Evolutionary conservation across 2,888 invertebrate genomes (phyloP).

Genomic region (Pediacus dermestoides): DNA sequence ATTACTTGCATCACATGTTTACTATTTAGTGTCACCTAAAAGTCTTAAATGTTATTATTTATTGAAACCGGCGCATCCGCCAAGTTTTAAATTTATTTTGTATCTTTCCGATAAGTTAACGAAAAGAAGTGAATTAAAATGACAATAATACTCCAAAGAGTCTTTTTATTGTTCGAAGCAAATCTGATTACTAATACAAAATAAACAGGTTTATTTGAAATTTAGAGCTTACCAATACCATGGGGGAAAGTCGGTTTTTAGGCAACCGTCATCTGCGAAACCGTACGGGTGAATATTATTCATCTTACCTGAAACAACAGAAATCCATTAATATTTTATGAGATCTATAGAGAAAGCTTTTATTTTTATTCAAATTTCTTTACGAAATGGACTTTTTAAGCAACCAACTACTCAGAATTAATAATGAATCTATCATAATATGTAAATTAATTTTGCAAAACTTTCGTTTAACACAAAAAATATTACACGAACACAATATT

Average conservation of each 20-base stretch:
- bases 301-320: conserved; percentile 37
- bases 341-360: conserved; percentile 28
- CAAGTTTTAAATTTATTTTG: too few species aligned
- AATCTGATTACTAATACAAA: conserved; percentile 6
- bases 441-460: conserved; percentile 2
- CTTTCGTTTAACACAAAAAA: too few species aligned
- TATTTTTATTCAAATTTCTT: conserved; percentile 29
- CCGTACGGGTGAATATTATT: conserved; percentile 15
- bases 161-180: too few species aligned
- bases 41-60: too few species aligned
- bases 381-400: conserved; percentile 20
- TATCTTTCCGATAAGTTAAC: too few species aligned
- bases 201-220: conserved; percentile 2
- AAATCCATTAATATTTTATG: conserved; percentile 36
- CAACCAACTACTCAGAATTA: conserved; percentile 1
- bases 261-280: background rate
- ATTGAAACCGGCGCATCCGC: too few species aligned
- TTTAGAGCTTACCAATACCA: conserved; percentile 1
- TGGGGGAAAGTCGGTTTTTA: conserved; percentile 4
- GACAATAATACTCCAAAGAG: too few species aligned
- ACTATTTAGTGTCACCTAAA: too few species aligned
- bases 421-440: conserved; percentile 1
- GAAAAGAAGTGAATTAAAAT: too few species aligned
- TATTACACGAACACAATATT: too few species aligned
- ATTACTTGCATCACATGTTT: too few species aligned